phyloP scores from a whole-genome alignment of 2,888 invertebrate species.

The Apodemia zela region DNA sequence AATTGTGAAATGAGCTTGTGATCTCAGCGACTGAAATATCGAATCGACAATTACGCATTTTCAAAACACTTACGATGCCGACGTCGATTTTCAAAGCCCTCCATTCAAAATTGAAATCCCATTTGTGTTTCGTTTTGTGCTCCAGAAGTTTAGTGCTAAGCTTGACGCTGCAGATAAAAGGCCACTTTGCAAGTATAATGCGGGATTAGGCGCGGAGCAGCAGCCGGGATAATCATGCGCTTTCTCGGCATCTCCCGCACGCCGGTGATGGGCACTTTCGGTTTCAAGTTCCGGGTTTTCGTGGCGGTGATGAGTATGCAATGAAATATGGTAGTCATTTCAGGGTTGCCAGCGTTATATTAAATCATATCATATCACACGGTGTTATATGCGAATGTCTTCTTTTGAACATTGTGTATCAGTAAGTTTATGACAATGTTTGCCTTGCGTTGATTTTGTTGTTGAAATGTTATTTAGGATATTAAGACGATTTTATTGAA shows the following conservation, averaged over 20 bases:
- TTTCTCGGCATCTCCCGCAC: background rate
- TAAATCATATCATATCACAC: too few species aligned
- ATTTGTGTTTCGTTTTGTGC: background rate
- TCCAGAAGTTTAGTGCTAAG: background rate
- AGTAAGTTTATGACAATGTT: too few species aligned
- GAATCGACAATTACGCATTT: background rate
- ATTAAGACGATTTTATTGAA: too few species aligned
- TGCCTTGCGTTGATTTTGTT: too few species aligned
- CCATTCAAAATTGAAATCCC: background rate
- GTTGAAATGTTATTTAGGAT: too few species aligned
- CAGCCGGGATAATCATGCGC: background rate
- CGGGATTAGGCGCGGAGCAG: background rate
- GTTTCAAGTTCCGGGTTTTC: background rate
- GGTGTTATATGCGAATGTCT: too few species aligned
- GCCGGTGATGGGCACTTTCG: background rate
- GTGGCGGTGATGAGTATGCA: background rate
- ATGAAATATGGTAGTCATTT: background rate
- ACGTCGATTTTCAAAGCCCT: background rate
- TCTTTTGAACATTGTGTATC: too few species aligned
- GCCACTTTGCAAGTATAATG: slow-evolving; percentile 10
- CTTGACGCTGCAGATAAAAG: slow-evolving; percentile 2
- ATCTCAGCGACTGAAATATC: too few species aligned
- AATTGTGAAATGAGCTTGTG: too few species aligned
- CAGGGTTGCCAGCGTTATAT: too few species aligned
- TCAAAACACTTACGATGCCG: background rate